Conservation (phyloP, 2,113 vertebrate genomes). For the Sylvilagus bachmani region DNA sequence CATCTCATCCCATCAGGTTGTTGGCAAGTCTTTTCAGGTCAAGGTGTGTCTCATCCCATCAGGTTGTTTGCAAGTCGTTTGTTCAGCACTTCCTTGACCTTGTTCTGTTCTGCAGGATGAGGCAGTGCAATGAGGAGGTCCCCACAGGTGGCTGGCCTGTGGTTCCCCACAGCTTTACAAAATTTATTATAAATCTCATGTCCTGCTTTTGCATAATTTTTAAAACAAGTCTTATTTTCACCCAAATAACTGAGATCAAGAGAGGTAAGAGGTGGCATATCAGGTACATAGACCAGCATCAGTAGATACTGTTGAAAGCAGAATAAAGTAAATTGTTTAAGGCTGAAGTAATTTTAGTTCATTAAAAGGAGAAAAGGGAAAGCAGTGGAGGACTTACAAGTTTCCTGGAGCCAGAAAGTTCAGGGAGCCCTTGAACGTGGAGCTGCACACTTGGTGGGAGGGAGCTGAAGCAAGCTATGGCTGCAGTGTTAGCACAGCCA, state of each 20-base stretch:
- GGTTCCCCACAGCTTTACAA: too few relatives aligned
- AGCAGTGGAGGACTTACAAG: not conserved
- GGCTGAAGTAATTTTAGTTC: not conserved
- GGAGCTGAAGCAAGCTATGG: not conserved
- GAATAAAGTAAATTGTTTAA: not conserved
- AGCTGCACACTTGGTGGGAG: not conserved
- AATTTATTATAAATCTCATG: not conserved
- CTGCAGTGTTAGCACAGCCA: not conserved
- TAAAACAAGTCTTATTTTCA: not conserved
- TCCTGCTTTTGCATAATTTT: not conserved
- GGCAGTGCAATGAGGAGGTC: too few relatives aligned
- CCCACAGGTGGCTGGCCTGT: too few relatives aligned
- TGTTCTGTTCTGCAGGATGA: too few relatives aligned
- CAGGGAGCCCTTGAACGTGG: not conserved
- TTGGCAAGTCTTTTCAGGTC: too few relatives aligned
- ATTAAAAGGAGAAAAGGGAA: not conserved
- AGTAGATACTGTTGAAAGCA: conserved; percentile 14
- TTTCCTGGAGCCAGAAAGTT: not conserved
- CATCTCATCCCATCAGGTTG: too few relatives aligned
- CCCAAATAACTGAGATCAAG: conserved; percentile 30
- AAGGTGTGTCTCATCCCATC: too few relatives aligned
- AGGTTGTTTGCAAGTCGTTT: too few relatives aligned
- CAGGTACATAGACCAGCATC: not conserved
- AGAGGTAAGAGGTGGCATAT: not conserved
- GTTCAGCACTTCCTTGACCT: too few relatives aligned